phyloP scores from a whole-genome alignment of 2,113 vertebrate species.

The Paraplagusia blochii region DNA sequence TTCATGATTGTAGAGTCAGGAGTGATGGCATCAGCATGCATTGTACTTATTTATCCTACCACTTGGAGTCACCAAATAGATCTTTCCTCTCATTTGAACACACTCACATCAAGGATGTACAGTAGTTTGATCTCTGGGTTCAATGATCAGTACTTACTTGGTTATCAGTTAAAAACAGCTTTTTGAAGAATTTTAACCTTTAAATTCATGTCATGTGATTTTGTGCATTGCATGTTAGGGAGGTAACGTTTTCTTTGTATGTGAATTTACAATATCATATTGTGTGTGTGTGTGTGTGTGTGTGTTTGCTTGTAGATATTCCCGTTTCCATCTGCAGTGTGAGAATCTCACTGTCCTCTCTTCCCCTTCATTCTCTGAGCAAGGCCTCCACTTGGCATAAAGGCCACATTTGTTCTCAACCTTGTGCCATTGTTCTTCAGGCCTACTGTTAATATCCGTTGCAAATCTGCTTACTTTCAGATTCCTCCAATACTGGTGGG shows the following conservation, averaged over 20 bases:
- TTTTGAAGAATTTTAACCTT: too few relatives aligned
- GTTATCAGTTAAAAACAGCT: too few relatives aligned
- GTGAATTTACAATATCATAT: too few relatives aligned
- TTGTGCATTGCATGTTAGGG: too few relatives aligned
- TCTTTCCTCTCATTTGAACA: not conserved
- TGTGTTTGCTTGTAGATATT: slow-evolving; percentile 18
- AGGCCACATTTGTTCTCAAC: slow-evolving; percentile 60
- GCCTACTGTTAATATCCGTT: slow-evolving; percentile 70
- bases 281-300: slow-evolving; percentile 14
- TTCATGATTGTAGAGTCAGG: not conserved
- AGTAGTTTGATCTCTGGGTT: too few relatives aligned
- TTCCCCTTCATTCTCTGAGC: slow-evolving; percentile 23
- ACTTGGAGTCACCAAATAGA: slow-evolving; percentile 1
- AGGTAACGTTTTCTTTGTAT: too few relatives aligned
- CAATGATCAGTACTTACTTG: too few relatives aligned
- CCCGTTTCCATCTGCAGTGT: slow-evolving; percentile 42
- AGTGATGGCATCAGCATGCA: not conserved
- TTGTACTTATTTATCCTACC: not conserved
- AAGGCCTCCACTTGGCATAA: slow-evolving; percentile 51
- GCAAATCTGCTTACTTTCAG: slow-evolving; percentile 79
- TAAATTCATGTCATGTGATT: too few relatives aligned
- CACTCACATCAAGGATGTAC: too few relatives aligned
- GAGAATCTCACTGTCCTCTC: slow-evolving; percentile 32
- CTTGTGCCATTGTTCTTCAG: slow-evolving; percentile 69
- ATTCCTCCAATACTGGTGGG: slow-evolving; percentile 68